phyloP scores from a whole-genome alignment of 2,113 vertebrate genomes.

The Scartelaos histophorus region DNA sequence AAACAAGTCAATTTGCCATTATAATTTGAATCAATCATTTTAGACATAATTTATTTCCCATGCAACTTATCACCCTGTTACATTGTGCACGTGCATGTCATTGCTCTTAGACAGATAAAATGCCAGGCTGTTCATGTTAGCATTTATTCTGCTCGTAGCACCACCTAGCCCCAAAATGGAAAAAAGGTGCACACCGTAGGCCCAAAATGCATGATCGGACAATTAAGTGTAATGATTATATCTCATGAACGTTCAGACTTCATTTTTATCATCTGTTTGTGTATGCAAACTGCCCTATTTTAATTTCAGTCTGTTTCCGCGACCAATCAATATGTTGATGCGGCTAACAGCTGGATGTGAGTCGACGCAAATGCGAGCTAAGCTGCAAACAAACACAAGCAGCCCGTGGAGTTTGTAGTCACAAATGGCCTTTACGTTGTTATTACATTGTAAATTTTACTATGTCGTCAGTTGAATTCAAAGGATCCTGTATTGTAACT shows the following conservation, averaged over 20 bases:
- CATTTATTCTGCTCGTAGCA: slow-evolving; percentile 52
- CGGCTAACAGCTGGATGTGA: slow-evolving; percentile 57
- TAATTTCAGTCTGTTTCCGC: slow-evolving; percentile 9
- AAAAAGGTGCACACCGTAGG: slow-evolving; percentile 45
- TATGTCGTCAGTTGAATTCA: neutral
- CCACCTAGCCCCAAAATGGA: slow-evolving; percentile 45
- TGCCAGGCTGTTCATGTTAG: slow-evolving; percentile 57
- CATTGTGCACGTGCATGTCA: slow-evolving; percentile 3
- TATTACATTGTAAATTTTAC: neutral
- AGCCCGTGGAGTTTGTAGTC: slow-evolving; percentile 15
- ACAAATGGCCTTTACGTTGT: neutral
- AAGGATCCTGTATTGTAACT: slow-evolving; percentile 6
- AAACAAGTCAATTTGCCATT: neutral
- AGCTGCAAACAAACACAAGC: slow-evolving; percentile 51
- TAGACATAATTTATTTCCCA: neutral
- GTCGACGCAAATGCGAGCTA: slow-evolving; percentile 58
- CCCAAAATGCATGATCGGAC: slow-evolving; percentile 42
- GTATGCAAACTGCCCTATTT: neutral
- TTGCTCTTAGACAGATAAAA: slow-evolving; percentile 40
- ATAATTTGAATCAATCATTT: neutral
- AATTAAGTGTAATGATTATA: slow-evolving; percentile 22
- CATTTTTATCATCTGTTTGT: neutral
- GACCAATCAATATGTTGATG: slow-evolving; percentile 45
- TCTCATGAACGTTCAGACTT: neutral
- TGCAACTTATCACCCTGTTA: neutral